Conservation (phyloP, 1,140 invertebrate species). For the Orussus abietinus region DNA sequence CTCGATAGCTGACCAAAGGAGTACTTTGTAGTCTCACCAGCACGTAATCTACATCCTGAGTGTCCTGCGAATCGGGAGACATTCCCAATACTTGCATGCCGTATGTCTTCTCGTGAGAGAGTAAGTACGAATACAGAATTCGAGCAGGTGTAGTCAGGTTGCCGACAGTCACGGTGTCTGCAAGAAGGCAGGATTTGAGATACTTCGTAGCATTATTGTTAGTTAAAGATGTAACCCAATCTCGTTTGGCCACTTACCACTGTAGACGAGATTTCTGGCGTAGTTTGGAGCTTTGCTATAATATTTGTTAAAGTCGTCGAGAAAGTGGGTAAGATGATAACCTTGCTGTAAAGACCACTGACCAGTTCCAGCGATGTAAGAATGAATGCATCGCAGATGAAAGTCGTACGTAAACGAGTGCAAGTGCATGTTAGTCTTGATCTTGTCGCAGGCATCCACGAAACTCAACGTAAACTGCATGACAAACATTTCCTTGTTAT, state of each 20-base stretch:
- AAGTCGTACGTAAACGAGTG: constrained; percentile 89
- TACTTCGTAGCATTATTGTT: neutral
- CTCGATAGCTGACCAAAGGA: constrained; percentile 59
- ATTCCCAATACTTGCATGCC: constrained; percentile 68
- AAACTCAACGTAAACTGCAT: constrained; percentile 66
- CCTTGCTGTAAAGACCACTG: constrained; percentile 62
- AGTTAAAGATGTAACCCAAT: constrained; percentile 2
- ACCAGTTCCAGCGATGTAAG: constrained; percentile 63
- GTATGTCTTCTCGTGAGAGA: constrained; percentile 68
- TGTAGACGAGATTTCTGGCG: constrained; percentile 72
- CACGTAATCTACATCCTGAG: constrained; percentile 57
- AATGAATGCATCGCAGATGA: constrained; percentile 71
- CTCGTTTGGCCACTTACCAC: constrained; percentile 52
- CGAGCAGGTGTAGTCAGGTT: constrained; percentile 63
- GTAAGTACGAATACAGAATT: constrained; percentile 70
- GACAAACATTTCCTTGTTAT: constrained; percentile 4
- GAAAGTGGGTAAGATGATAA: constrained; percentile 74
- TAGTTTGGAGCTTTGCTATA: constrained; percentile 81
- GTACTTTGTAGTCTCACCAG: constrained; percentile 60
- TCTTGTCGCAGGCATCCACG: constrained; percentile 73
- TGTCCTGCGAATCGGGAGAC: constrained; percentile 52
- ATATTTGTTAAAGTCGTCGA: constrained; percentile 81
- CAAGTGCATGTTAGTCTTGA: constrained; percentile 72
- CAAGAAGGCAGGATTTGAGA: constrained; percentile 25
- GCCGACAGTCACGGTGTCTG: constrained; percentile 59